Evolutionary conservation across 2,113 vertebrate genomes (phyloP).

Genomic region (Brachyistius frenatus): DNA sequence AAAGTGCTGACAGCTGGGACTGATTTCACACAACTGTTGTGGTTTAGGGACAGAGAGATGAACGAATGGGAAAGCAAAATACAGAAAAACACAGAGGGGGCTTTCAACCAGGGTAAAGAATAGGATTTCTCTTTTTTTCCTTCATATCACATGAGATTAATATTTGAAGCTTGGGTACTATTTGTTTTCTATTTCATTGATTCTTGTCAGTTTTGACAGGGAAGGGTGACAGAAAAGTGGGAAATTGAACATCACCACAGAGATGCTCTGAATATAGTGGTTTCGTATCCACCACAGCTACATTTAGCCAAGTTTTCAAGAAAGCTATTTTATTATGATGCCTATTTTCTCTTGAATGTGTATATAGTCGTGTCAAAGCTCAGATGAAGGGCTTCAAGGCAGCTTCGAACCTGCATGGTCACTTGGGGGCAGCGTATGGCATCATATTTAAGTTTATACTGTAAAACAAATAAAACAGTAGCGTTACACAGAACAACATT

Average conservation of each 20-base stretch:
- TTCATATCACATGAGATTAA: conserved; percentile 48
- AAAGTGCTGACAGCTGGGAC: conserved; percentile 82
- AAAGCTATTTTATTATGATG: neutral
- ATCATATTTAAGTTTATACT: conserved; percentile 10
- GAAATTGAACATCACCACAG: conserved; percentile 61
- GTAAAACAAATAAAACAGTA: neutral
- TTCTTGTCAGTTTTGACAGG: conserved; percentile 55
- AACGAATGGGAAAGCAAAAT: conserved; percentile 65
- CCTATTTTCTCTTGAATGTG: neutral
- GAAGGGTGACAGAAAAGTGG: conserved; percentile 24
- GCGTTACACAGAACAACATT: neutral
- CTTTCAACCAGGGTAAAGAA: conserved; percentile 32
- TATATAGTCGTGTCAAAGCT: neutral
- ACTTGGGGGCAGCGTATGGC: neutral
- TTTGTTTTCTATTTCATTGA: conserved; percentile 64
- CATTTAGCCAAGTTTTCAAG: neutral
- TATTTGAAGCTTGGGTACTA: conserved; percentile 43
- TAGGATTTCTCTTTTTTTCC: conserved; percentile 27
- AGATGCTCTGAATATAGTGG: conserved; percentile 46
- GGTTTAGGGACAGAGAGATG: conserved; percentile 67
- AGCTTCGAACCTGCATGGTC: neutral
- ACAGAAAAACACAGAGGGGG: conserved; percentile 48
- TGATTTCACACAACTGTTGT: conserved; percentile 78
- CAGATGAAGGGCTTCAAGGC: neutral
- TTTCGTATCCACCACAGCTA: conserved; percentile 8